Evolutionary conservation across 2,888 invertebrate species (phyloP).

Genomic region (Dione vanillae): DNA sequence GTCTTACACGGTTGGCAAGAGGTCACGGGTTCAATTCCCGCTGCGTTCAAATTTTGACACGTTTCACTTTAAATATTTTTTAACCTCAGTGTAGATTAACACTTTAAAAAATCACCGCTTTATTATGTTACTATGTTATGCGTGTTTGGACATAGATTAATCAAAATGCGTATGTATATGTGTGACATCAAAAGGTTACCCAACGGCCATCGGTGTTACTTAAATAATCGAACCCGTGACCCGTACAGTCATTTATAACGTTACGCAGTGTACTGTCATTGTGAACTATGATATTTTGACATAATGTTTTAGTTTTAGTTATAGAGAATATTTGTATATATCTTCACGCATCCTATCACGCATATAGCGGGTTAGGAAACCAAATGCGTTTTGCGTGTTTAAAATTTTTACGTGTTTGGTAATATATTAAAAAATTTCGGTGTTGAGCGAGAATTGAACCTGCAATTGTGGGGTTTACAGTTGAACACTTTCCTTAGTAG

Average conservation of each 20-base stretch:
- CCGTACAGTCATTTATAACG: conserved; percentile 21
- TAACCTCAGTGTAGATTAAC: no score
- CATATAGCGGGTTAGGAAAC: background rate
- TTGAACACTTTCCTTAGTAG: no score
- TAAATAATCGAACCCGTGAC: conserved; percentile 31
- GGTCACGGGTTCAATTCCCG: no score
- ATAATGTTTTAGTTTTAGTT: background rate
- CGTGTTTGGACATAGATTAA: conserved; percentile 4
- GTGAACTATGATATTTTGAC: background rate
- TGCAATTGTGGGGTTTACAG: no score
- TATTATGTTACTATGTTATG: background rate
- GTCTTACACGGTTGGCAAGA: no score
- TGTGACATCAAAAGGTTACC: background rate
- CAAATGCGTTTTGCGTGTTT: no score
- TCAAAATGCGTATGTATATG: background rate
- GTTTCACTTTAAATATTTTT: no score
- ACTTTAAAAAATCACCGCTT: no score
- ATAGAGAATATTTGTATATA: background rate
- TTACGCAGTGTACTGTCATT: conserved; percentile 25
- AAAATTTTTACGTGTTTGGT: no score
- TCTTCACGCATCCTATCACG: background rate
- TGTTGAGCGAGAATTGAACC: no score
- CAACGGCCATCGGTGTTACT: conserved; percentile 13
- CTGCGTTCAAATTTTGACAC: no score
- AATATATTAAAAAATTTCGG: no score